Evolutionary conservation across 2,113 vertebrate species (phyloP), one percentile per base, ranked within the genome.

Genomic region (Centropus unirufus): DNA sequence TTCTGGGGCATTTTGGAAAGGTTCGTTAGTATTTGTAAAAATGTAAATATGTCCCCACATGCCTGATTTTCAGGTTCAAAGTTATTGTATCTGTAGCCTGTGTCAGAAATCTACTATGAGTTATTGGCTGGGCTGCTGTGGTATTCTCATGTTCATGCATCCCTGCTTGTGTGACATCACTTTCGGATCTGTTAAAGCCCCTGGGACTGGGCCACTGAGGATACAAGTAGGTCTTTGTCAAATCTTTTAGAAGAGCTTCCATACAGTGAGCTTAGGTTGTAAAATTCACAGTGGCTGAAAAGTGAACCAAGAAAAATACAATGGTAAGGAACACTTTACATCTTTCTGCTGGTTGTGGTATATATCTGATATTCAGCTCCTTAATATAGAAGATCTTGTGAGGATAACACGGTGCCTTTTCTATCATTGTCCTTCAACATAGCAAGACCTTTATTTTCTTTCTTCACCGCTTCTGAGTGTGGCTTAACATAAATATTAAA

Each of bases 171-270:
- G 2, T 62, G 63, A 10, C 49, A 57, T 23, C 9, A 0, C 14
- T 52, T 17, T 20, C 36, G 49, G 16, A 5, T 47, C 26, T 72
- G 30, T 32, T 17, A 5, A 29, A 68, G 62, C 11, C 18, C 12
- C 52, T 47, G 29, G 0, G 1, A 0, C 14, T 4, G 57, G 64
- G 69, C 30, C n/a, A 8, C 47, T 58, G n/a, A n/a, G 17, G 26
- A 61, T 24, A 39, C 2, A 2, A 2, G 26, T 2, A 36, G 32
- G 6, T 4, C 82, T 63, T 72, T 19, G 42, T 44, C 46, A 2
- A 5, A 49, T 18, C 26, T 84, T 72, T 84, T 27, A 11, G 54
- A 57, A 51, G 21, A 61, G 62, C 14, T 40, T 3, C 55, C 42
- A 22, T n/a, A 34, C n/a, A 42, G 64, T 1, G 17, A 87, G 34